Base-by-base conservation (phyloP, 2,113 vertebrate genomes). In the Erythrolamprus reginae region DNA sequence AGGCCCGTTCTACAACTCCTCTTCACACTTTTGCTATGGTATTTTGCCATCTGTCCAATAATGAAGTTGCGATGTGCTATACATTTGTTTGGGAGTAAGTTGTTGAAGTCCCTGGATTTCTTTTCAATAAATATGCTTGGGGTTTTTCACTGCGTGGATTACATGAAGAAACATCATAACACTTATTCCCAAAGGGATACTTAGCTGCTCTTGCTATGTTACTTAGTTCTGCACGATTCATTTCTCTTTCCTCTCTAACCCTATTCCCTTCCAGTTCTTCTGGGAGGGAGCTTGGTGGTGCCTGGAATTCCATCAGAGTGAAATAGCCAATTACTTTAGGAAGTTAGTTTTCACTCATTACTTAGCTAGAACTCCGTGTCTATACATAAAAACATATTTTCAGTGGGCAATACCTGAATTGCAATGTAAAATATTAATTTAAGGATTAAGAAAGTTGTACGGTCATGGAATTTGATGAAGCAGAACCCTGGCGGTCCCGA, bases 211-310 rank as follows among this genome's bases (percentile, higher is more conserved):
- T 70, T 93, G 3, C 77, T 61, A 83, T 91, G 55, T 61, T 82
- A 87, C 45, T 87, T 83, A 89, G 92, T 55, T 56, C 89, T 19
- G n/a, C 0, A 1, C 94, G 94, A 96, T 61, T 96, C 94, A 94
- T 10, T 9, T 50, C 1, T 92, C 3, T 38, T 8, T 4, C 8
- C 89, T 86, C 89, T 86, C 88, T 61, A 21, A 88, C 15, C 61
- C 70, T 77, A 9, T 9, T 38, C 17, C 33, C 33, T 77, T 91
- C 53, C 84, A 88, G 86, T 53, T 89, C 53, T 93, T 94, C 4
- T 55, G 90, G 91, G 89, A 53, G 92, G 12, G 65, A 92, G 88
- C 53, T 92, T 89, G 85, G 91, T 94, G 92, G 87, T 0, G 89
- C 87, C 92, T 93, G 92, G 94, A 91, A 84, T 91, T 47, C 23